A percentile compares a stretch with the other conserved stretches of the same genome.
These are phyloP conservation scores for Hippocampus comes DNA, from an alignment of 2,113 vertebrate species.

Conservation along the genomic window DNA sequence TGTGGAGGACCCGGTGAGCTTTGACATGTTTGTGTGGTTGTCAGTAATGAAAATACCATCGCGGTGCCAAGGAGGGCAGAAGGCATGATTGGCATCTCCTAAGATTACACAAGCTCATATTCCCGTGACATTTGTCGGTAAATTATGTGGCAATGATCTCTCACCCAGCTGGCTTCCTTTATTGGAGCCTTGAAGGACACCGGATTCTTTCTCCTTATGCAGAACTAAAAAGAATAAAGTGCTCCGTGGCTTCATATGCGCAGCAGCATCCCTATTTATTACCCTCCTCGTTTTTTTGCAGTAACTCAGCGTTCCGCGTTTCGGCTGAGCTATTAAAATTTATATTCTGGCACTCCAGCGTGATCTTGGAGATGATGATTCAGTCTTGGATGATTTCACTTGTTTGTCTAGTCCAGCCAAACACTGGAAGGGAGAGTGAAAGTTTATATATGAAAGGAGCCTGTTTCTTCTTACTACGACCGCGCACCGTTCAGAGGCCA, in stretches of 20 bases:
- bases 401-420: conserved; percentile 35
- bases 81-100: conserved; percentile 28
- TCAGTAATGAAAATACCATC: conserved; percentile 29
- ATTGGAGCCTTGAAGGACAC: conserved; percentile 7
- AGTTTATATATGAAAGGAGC: conserved; percentile 23
- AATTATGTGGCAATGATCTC: conserved; percentile 16
- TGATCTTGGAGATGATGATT: conserved; percentile 36
- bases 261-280: conserved; percentile 7
- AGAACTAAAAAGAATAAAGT: conserved; percentile 15
- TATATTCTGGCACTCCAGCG: conserved; percentile 39
- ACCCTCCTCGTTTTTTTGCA: conserved; percentile 1
- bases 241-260: not conserved
- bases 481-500: conserved; percentile 9
- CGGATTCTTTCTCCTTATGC: not conserved
- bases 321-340: conserved; percentile 33
- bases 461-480: conserved; percentile 24
- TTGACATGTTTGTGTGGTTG: conserved; percentile 5
- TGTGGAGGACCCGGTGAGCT: not conserved
- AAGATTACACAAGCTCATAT: conserved; percentile 14
- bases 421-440: conserved; percentile 30
- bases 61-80: not conserved
- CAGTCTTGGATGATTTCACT: conserved; percentile 35
- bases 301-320: conserved; percentile 16
- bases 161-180: conserved; percentile 17
- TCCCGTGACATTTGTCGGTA: conserved; percentile 11